These are phyloP conservation scores for Lophotis ruficrista DNA, from an alignment of 2,113 vertebrate species.

Conservation along the genomic window DNA sequence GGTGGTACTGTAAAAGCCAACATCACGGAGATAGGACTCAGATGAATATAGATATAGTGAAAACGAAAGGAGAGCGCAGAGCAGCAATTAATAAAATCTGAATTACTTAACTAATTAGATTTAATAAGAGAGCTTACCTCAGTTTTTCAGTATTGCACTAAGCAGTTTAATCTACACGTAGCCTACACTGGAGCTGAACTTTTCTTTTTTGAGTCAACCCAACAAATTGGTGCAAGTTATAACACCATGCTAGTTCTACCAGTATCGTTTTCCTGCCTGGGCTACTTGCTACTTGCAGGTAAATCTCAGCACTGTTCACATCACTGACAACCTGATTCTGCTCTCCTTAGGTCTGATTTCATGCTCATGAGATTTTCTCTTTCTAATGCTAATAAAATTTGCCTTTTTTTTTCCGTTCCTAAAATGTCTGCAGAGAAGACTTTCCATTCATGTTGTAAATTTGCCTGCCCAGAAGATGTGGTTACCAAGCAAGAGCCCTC, in stretches of 20 bases:
- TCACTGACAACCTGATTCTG: not conserved
- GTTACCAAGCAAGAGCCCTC: not conserved
- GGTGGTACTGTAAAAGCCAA: not conserved
- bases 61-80: not conserved
- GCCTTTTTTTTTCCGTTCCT: not conserved
- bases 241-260: not conserved
- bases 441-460: not conserved
- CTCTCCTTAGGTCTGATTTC: not conserved
- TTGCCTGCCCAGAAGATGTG: not conserved
- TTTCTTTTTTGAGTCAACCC: not conserved
- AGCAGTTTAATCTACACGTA: not conserved
- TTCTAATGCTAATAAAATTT: not conserved
- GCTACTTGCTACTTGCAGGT: not conserved
- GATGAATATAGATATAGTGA: not conserved
- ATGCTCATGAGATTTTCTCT: not conserved
- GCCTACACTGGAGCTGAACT: not conserved
- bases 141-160: not conserved
- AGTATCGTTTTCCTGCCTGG: not conserved
- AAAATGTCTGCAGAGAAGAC: not conserved
- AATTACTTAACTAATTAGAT: not conserved
- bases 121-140: not conserved
- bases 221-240: not conserved
- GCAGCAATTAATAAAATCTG: not conserved
- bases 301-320: not conserved
- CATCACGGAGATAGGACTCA: not conserved